Evolutionary conservation across 2,888 invertebrate genomes (phyloP).

Genomic region (Acanthoscelides obtectus): DNA sequence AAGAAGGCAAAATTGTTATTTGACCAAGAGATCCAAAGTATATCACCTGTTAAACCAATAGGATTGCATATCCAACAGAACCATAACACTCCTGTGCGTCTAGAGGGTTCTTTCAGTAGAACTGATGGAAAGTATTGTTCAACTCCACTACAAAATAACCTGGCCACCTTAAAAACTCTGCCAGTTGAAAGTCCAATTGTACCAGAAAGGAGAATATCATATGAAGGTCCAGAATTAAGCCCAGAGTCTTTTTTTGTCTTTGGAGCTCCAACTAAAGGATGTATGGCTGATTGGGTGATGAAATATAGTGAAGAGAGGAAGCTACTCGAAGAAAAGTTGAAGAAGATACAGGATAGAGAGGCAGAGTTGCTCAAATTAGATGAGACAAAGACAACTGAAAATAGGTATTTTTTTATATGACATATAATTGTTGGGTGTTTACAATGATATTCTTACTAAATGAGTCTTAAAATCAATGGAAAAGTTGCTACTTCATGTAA

Average conservation of each 20-base stretch:
- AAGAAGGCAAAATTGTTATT: slow-evolving; percentile 34
- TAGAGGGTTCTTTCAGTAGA: neutral
- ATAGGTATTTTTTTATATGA: neutral
- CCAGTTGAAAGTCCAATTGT: neutral
- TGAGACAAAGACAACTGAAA: neutral
- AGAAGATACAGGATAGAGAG: slow-evolving; percentile 21
- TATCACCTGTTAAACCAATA: slow-evolving; percentile 17
- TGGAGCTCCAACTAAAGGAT: slow-evolving; percentile 8
- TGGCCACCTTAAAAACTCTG: neutral
- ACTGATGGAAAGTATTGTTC: neutral
- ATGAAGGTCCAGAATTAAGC: neutral
- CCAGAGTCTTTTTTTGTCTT: neutral
- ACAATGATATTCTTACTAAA: no score
- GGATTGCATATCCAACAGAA: neutral
- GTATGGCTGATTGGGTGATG: slow-evolving; percentile 20
- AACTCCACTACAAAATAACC: neutral
- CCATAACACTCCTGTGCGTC: neutral
- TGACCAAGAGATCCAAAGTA: slow-evolving; percentile 19
- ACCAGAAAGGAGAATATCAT: neutral
- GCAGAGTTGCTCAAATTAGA: slow-evolving; percentile 1
- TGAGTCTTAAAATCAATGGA: no score
- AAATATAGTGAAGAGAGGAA: slow-evolving; percentile 29
- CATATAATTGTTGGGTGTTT: neutral
- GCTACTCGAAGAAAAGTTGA: slow-evolving; percentile 33
- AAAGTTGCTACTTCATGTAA: no score